phyloP scores from a whole-genome alignment of 2,797 vertebrate genomes.

The Hephaestus fuliginosus region DNA sequence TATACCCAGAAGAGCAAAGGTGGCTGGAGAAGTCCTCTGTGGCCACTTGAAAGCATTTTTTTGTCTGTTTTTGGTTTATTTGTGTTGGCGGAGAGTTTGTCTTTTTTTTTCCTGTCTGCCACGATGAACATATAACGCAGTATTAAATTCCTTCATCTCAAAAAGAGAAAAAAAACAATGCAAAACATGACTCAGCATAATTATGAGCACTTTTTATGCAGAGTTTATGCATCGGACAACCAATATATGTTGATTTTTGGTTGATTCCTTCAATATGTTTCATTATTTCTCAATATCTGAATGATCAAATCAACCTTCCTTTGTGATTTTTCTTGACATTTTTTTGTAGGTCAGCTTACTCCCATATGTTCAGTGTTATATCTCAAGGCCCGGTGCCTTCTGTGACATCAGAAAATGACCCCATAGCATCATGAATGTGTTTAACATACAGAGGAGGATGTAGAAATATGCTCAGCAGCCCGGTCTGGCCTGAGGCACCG shows the following conservation, averaged over 20 bases:
- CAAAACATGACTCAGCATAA: not conserved
- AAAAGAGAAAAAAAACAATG: not conserved
- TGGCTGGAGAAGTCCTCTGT: not conserved
- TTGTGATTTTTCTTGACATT: no score
- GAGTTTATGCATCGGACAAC: no score
- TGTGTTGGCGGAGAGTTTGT: not conserved
- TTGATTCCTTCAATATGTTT: no score
- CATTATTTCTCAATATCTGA: no score
- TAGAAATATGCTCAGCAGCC: constrained; percentile 13
- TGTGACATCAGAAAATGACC: not conserved
- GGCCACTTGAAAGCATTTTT: not conserved
- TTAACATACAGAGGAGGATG: not conserved
- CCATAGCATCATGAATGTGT: not conserved
- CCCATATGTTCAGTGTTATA: not conserved
- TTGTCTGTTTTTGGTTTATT: not conserved
- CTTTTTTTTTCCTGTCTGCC: not conserved
- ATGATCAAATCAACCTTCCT: no score
- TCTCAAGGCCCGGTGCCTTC: not conserved
- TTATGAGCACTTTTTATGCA: no score
- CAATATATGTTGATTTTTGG: no score
- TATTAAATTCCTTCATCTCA: not conserved
- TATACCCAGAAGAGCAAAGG: not conserved
- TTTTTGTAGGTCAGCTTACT: no score
- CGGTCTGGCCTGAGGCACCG: not conserved
- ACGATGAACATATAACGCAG: not conserved